phyloP scores from a whole-genome alignment of 2,797 vertebrate species.

The Micropoecilia bifurca region DNA sequence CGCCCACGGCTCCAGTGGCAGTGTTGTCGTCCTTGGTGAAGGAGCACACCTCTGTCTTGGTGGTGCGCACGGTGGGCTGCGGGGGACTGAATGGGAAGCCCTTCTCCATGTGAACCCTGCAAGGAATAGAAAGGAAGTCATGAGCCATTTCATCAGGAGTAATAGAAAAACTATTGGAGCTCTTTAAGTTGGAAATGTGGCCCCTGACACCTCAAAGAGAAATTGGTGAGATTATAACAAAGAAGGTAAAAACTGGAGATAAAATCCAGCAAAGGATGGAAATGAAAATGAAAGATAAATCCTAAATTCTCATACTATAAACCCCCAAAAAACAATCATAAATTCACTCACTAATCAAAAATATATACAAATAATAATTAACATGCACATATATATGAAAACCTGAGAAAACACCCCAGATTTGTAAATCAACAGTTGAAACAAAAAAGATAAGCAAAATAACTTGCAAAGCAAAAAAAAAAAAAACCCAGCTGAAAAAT shows the following conservation, averaged over 20 bases:
- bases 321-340: background rate
- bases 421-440: background rate
- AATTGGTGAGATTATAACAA: background rate
- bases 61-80: constrained; percentile 67
- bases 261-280: background rate
- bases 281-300: background rate
- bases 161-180: background rate
- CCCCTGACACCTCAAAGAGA: background rate
- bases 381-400: background rate
- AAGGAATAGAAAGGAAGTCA: background rate
- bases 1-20: constrained; percentile 58
- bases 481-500: too few species aligned
- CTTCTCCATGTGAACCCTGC: constrained; percentile 67
- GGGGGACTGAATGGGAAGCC: constrained; percentile 66
- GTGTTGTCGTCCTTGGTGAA: constrained; percentile 78
- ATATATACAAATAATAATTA: background rate
- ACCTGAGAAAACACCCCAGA: background rate
- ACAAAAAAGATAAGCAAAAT: background rate
- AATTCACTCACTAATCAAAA: background rate
- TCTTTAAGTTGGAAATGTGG: background rate
- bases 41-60: constrained; percentile 66
- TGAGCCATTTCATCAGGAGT: background rate
- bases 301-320: background rate
- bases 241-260: background rate
- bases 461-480: too few species aligned